Evolutionary conservation across 2,113 vertebrate species (phyloP).

Genomic region (Mus pahari): DNA sequence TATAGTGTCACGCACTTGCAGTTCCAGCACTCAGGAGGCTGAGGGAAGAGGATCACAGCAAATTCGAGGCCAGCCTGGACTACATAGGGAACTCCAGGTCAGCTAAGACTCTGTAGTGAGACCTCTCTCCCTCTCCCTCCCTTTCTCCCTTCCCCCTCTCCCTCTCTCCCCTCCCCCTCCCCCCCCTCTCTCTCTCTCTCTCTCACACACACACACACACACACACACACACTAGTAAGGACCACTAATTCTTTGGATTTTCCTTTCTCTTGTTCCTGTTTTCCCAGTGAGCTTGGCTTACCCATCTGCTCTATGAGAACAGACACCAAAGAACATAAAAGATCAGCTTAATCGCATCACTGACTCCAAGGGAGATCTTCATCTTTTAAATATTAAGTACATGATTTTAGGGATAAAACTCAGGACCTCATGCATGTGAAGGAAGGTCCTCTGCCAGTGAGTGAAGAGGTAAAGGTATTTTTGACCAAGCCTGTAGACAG

Average conservation of each 20-base stretch:
- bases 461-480: not conserved
- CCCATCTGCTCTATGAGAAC: conserved; percentile 19
- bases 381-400: not conserved
- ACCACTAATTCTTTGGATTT: conserved; percentile 50
- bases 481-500: not conserved
- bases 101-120: not conserved
- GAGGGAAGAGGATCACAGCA: not conserved
- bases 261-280: conserved; percentile 51
- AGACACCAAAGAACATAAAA: conserved; percentile 30
- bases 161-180: too few relatives aligned
- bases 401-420: not conserved
- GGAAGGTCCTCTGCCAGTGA: not conserved
- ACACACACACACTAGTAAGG: not conserved
- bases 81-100: not conserved
- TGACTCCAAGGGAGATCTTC: not conserved
- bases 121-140: too few relatives aligned
- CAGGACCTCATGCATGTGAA: not conserved
- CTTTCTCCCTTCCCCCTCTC: too few relatives aligned
- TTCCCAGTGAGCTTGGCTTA: conserved; percentile 23
- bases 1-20: not conserved
- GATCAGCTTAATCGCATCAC: conserved; percentile 1
- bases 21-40: not conserved
- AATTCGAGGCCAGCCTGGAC: not conserved
- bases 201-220: too few relatives aligned
- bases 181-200: too few relatives aligned